These are phyloP conservation scores for Leptogaster cylindrica DNA, from an alignment of 2,888 invertebrate genomes.

Conservation along the genomic window DNA sequence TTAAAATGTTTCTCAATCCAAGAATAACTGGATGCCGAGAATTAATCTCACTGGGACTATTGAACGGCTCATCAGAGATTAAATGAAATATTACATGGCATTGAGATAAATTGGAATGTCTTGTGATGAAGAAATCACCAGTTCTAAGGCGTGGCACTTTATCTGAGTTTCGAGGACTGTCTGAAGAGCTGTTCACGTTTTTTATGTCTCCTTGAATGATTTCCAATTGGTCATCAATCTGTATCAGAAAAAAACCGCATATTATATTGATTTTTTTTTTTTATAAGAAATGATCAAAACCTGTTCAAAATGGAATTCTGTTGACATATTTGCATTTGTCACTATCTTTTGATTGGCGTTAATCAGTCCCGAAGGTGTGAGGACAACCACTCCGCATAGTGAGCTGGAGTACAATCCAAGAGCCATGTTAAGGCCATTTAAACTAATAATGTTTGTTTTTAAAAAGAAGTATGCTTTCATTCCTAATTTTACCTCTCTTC, in stretches of 20 bases:
- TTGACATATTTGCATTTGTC: slow-evolving; percentile 67
- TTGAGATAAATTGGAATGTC: slow-evolving; percentile 92
- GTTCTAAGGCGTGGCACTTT: slow-evolving; percentile 69
- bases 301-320: slow-evolving; percentile 90
- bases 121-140: slow-evolving; percentile 85
- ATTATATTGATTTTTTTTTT: not conserved
- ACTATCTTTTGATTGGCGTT: slow-evolving; percentile 59
- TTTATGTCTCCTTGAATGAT: slow-evolving; percentile 68
- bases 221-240: slow-evolving; percentile 84
- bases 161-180: slow-evolving; percentile 53
- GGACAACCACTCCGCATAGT: slow-evolving; percentile 84
- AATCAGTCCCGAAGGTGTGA: slow-evolving; percentile 64
- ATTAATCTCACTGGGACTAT: slow-evolving; percentile 81
- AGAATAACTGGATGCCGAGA: slow-evolving; percentile 95
- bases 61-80: slow-evolving; percentile 80
- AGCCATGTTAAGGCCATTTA: slow-evolving; percentile 80
- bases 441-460: slow-evolving; percentile 49
- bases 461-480: not conserved
- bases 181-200: slow-evolving; percentile 54
- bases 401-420: slow-evolving; percentile 92
- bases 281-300: too few relatives aligned
- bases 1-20: slow-evolving; percentile 92
- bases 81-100: slow-evolving; percentile 96
- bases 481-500: slow-evolving; percentile 56
- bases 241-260: too few relatives aligned